A percentile compares a stretch with the other conserved stretches of the same genome.
Conservation (phyloP, 2,113 vertebrate genomes). For the Thryonomys swinderianus region DNA sequence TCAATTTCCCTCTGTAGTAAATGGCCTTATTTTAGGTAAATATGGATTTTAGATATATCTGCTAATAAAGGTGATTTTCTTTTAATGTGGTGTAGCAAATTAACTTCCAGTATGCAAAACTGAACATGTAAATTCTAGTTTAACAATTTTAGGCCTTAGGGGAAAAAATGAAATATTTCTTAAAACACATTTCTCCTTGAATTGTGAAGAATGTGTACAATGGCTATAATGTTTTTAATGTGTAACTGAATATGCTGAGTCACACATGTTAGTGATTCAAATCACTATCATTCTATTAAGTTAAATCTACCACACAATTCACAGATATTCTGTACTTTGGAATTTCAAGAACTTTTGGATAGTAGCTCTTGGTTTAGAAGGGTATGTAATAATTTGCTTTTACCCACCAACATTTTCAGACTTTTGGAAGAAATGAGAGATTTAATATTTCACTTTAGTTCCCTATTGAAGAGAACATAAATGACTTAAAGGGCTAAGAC, state of each 20-base stretch:
- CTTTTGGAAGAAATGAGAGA: slow-evolving; percentile 24
- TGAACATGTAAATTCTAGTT: slow-evolving; percentile 23
- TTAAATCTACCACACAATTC: background rate
- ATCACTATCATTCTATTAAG: background rate
- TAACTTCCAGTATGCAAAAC: background rate
- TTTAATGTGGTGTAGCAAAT: background rate
- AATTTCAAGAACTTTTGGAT: slow-evolving; percentile 46
- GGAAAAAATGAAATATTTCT: background rate
- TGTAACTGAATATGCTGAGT: background rate
- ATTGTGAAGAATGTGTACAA: background rate
- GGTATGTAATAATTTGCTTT: background rate
- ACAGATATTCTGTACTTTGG: background rate
- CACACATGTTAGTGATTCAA: background rate
- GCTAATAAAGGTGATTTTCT: background rate
- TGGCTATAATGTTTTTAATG: background rate
- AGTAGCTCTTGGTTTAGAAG: background rate
- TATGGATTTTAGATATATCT: background rate
- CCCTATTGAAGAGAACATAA: background rate
- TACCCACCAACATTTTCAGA: background rate
- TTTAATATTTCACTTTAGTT: slow-evolving; percentile 35
- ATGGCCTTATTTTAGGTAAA: background rate
- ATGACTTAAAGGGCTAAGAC: background rate
- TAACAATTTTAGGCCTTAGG: background rate
- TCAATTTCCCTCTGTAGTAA: background rate
- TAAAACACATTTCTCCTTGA: background rate